Evolutionary conservation across 1,140 invertebrate species (phyloP).

Genomic region (Zaprionus vittiger): DNA sequence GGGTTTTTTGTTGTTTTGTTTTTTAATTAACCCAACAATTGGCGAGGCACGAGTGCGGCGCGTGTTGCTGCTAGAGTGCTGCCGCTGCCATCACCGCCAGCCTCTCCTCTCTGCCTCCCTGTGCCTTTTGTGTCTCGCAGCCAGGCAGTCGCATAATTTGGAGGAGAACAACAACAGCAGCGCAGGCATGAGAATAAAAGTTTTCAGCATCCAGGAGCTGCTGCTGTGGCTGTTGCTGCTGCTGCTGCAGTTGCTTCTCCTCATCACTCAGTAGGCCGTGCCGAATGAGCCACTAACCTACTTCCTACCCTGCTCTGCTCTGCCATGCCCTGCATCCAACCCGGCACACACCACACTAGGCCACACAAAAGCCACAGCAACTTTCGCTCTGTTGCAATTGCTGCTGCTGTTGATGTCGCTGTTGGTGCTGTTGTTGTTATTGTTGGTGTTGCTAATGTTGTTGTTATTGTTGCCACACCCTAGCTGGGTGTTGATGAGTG

Average conservation of each 20-base stretch:
- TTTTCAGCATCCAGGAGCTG: slow-evolving; percentile 49
- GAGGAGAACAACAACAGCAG: slow-evolving; percentile 20
- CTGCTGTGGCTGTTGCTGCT: slow-evolving; percentile 52
- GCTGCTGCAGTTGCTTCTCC: slow-evolving; percentile 64
- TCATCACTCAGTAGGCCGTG: slow-evolving; percentile 74
- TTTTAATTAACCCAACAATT: slow-evolving; percentile 80
- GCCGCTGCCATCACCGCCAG: background rate
- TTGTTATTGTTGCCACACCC: slow-evolving; percentile 58
- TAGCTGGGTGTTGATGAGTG: slow-evolving; percentile 66
- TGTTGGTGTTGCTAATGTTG: slow-evolving; percentile 22
- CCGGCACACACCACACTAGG: slow-evolving; percentile 9
- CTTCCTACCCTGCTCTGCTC: slow-evolving; percentile 50
- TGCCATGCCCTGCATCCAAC: background rate
- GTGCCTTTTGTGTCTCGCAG: slow-evolving; percentile 35
- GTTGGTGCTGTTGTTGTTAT: slow-evolving; percentile 19
- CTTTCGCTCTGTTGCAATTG: slow-evolving; percentile 28
- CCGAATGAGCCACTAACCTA: slow-evolving; percentile 82
- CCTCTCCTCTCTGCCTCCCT: background rate
- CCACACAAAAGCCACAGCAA: slow-evolving; percentile 62
- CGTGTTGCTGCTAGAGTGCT: background rate
- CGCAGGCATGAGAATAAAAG: slow-evolving; percentile 15
- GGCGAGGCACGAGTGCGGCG: slow-evolving; percentile 38
- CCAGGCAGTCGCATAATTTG: slow-evolving; percentile 33
- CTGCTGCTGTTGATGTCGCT: slow-evolving; percentile 1
- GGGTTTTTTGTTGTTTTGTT: slow-evolving; percentile 35